Conservation (phyloP, 2,797 vertebrate species). For the Mallotus villosus region DNA sequence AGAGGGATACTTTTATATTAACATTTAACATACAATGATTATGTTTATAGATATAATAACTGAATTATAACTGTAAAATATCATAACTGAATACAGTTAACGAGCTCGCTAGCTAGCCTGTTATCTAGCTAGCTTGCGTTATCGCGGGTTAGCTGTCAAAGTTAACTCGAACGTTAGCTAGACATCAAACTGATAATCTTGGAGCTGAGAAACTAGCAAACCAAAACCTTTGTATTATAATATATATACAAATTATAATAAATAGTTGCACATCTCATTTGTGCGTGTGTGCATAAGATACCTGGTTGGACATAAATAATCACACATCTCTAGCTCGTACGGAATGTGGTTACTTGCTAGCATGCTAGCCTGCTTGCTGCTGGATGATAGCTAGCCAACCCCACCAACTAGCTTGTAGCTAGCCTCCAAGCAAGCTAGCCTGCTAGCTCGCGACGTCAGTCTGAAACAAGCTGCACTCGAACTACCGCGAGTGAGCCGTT, state of each 20-base stretch:
- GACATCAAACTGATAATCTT: slow-evolving; percentile 4
- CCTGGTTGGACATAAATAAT: slow-evolving; percentile 1
- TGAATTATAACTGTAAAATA: slow-evolving; percentile 20
- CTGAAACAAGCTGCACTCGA: slow-evolving; percentile 52
- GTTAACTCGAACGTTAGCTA: slow-evolving; percentile 28
- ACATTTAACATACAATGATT: neutral
- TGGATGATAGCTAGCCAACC: neutral
- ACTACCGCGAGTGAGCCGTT: slow-evolving; percentile 42
- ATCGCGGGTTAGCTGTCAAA: slow-evolving; percentile 64
- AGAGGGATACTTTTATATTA: neutral
- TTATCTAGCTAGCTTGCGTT: slow-evolving; percentile 32
- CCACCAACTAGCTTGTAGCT: too few species aligned
- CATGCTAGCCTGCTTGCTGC: neutral
- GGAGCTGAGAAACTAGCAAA: slow-evolving; percentile 36
- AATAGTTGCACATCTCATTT: neutral
- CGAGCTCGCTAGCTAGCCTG: slow-evolving; percentile 38
- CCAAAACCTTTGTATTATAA: slow-evolving; percentile 12
- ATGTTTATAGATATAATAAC: neutral
- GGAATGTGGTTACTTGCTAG: too few species aligned
- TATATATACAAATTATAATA: neutral
- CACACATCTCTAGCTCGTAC: neutral
- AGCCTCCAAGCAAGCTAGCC: neutral
- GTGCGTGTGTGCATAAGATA: neutral
- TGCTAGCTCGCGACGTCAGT: slow-evolving; percentile 15
- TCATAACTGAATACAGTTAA: slow-evolving; percentile 10